Evolutionary conservation across 2,888 invertebrate genomes (phyloP), one percentile per base, ranked within the genome.

Genomic region (Eupithecia insigniata): DNA sequence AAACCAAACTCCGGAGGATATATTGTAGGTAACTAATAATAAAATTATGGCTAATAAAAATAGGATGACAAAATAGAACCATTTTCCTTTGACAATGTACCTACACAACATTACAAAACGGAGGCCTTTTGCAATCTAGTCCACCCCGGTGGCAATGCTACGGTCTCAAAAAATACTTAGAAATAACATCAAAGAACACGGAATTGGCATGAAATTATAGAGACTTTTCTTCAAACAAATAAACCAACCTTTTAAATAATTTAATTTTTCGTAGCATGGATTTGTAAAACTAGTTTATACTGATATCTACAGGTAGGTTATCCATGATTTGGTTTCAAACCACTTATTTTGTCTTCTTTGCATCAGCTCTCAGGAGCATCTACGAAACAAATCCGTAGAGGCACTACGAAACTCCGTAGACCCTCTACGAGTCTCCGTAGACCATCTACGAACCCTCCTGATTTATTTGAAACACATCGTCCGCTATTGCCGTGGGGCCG

Each of bases 101-200:
- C 81, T 81, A 84, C 84, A 78, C 79, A 83, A 3, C 61, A 26
- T 84, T 84, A 83, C 84, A 84, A 84, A 82, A 82, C 61, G 51
- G 72, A 69, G 72, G 73, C 68, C 62, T 67, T 78, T 72, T 75
- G 73, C 70, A 71, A 73, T 73, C 70, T 70, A 73, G 69, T 74
- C 72, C 67, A 73, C 76, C 78, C 76, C 76, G 69, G 74, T 75
- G 73, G 74, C 78, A 77, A 78, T 76, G 77, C 65, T 75, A 71
- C 76, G 67, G 69, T 72, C 75, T 76, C 65, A 74, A 75, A 78
- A 83, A 83, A 84, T 82, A 83, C 70, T 78, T 72, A 79, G 72
- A 68, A 70, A 74, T 70, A 67, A 77, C 76, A 77, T 79, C 76
- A 79, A 81, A 80, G 70, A 39, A 71, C 51, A 46, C 39, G 34